Evolutionary conservation across 2,113 vertebrate species (phyloP), one percentile per base, ranked within the genome.

Genomic region (Antechinus stuartii): DNA sequence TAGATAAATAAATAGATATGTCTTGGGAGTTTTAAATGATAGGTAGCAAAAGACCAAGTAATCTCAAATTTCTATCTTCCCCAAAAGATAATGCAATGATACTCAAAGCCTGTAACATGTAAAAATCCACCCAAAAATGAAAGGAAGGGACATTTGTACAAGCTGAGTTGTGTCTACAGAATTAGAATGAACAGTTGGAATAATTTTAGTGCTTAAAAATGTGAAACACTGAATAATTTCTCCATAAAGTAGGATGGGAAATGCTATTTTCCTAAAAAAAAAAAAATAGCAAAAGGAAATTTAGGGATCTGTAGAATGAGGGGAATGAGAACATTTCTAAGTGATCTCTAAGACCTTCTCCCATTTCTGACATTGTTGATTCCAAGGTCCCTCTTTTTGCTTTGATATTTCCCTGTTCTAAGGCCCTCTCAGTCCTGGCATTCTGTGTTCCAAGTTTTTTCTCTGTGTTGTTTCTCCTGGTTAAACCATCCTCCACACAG

Each of bases 61-160:
- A 96, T 97, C 96, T 97, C 93, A 94, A 97, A 97, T 95, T 97
- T 96, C 94, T 91, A 5, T 96, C 96, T 96, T 91, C 57, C 91
- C 94, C 92, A 54, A 95, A 97, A 96, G 96, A 96, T n/a, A 84
- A 94, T 90, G 56, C 90, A 91, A 97, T 89, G 96, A 93, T 97
- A 96, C 91, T 98, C 96, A 97, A 97, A 97, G 97, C 53, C 97
- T 92, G 97, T 49, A 93, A 96, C 97, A 97, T 98, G 98, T 96
- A 97, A 94, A 94, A 93, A 92, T 97, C 93, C 95, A 96, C 96
- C 91, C 97, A 97, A 97, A 97, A 98, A 94, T 95, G 96, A 97
- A 97, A 96, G 76, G 97, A 93, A 91, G 92, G 96, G 96, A 95
- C 90, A 96, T 92, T 97, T 93, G 92, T 35, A 56, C 94, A 95